Conservation (phyloP, 2,888 invertebrate species). For the Drosophila acutilabella region DNA sequence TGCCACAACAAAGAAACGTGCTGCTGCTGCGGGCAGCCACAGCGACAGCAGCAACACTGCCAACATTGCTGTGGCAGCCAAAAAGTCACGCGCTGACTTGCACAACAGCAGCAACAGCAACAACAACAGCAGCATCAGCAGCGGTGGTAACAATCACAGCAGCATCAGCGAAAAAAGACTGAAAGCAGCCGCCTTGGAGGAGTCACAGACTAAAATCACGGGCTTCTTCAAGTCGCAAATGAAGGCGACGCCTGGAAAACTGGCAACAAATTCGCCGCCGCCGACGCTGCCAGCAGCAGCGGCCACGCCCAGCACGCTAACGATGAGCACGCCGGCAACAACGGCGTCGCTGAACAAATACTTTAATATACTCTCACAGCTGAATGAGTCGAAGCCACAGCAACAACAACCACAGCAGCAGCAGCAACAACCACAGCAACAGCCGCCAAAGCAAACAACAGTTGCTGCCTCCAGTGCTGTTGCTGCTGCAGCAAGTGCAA, state of each 20-base stretch:
- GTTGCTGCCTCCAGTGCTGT: slow-evolving; percentile 53
- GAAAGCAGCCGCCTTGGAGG: slow-evolving; percentile 83
- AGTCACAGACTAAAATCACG: slow-evolving; percentile 90
- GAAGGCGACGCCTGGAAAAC: slow-evolving; percentile 85
- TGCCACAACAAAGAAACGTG: slow-evolving; percentile 60
- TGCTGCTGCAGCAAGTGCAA: slow-evolving; percentile 47
- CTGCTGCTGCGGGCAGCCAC: slow-evolving; percentile 48
- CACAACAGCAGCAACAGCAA: slow-evolving; percentile 17
- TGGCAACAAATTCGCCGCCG: slow-evolving; percentile 53
- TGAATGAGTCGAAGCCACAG: slow-evolving; percentile 77
- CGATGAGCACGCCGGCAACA: slow-evolving; percentile 80
- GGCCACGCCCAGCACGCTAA: slow-evolving; percentile 69
- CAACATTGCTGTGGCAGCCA: slow-evolving; percentile 64
- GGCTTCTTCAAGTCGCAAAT: slow-evolving; percentile 94
- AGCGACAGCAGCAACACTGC: slow-evolving; percentile 26
- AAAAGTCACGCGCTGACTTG: slow-evolving; percentile 76
- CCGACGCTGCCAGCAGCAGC: slow-evolving; percentile 27
- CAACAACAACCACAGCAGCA: slow-evolving; percentile 60
- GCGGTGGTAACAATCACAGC: slow-evolving; percentile 26
- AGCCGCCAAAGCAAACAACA: slow-evolving; percentile 46
- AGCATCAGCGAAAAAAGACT: slow-evolving; percentile 80
- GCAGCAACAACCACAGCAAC: slow-evolving; percentile 43
- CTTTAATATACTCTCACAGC: slow-evolving; percentile 82
- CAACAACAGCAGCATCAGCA: slow-evolving; percentile 29
- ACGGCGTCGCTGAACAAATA: slow-evolving; percentile 84